Evolutionary conservation across 2,113 vertebrate species (phyloP), one percentile per base, ranked within the genome.

Genomic region (Microcebus ravelobensis): DNA sequence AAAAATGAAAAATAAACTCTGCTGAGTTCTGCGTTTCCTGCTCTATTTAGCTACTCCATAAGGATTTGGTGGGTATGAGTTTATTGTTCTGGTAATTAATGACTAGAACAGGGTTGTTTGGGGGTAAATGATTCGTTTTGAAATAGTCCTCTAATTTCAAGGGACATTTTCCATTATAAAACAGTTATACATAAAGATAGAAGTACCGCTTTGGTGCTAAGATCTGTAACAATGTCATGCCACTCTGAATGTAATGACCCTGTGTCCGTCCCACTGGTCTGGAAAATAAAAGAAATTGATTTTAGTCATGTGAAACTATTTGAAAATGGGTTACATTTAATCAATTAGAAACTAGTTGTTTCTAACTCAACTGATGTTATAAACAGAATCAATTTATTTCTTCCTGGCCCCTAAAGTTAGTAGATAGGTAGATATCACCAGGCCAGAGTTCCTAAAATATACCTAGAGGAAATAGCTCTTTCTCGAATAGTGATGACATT

Each of bases 21-120:
- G 61, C 91, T 36, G 77, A 88, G 31, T 63, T 87, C 65, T 88
- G 67, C 39, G 48, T 76, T 96, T 95, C 55, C 82, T 63, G 31
- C 21, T 79, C 34, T 50, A 34, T 29, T 67, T 48, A 55, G 52
- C 50, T 55, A 8, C 34, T 68, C 68, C 45, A 0, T 50, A 55
- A 91, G 63, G 36, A 88, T 34, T 48, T 87, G 82, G 57, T 50
- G 67, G 52, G 82, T 61, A 85, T 76, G 52, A 59, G 17, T 89
- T 86, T 71, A 42, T 77, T 73, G 27, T 90, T 87, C 63, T 79
- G 83, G 9, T 94, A 71, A 95, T 83, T 87, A 88, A 91, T 74
- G 73, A 83, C 79, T 42, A 55, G 31, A 80, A 59, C 42, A 89
- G 23, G 42, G 23, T 39, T 84, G 42, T 90, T 67, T 71, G 25